These are phyloP conservation scores for Nothobranchius kuhntae DNA, from an alignment of 2,113 vertebrate genomes.

Conservation along the genomic window DNA sequence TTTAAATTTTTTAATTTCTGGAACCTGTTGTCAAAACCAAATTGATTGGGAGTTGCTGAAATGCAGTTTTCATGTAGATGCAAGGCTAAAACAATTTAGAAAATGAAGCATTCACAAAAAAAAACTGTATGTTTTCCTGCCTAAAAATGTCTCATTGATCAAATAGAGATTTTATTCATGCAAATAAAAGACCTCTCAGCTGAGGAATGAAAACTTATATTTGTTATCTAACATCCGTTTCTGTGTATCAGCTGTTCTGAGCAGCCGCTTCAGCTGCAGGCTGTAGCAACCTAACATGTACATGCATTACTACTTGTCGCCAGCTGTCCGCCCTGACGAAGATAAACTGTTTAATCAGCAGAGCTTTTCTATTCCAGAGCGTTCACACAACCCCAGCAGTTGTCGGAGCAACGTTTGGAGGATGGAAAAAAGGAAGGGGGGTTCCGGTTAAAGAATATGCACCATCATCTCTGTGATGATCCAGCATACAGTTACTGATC, in stretches of 20 bases:
- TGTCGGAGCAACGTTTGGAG: constrained; percentile 12
- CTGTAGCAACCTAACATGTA: neutral
- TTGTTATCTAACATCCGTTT: constrained; percentile 3
- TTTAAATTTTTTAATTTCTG: no score
- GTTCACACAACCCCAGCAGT: constrained; percentile 35
- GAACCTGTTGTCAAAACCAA: no score
- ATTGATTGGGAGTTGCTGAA: no score
- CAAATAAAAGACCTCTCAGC: neutral
- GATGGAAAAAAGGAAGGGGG: constrained; percentile 7
- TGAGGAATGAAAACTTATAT: neutral
- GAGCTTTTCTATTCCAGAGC: constrained; percentile 14
- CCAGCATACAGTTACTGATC: constrained; percentile 70
- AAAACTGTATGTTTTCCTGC: no score
- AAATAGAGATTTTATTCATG: no score
- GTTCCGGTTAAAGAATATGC: constrained; percentile 41
- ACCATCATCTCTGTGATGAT: constrained; percentile 34
- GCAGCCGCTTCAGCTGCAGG: neutral
- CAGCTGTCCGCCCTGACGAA: constrained; percentile 1
- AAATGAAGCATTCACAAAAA: no score
- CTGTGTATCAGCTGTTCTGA: constrained; percentile 3
- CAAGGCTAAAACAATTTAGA: no score
- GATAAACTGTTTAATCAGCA: constrained; percentile 16
- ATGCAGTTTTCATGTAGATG: no score
- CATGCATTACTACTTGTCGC: neutral
- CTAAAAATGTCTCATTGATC: no score